Base-by-base conservation (phyloP, 1,140 invertebrate species). In the Tetramorium parvispinum region DNA sequence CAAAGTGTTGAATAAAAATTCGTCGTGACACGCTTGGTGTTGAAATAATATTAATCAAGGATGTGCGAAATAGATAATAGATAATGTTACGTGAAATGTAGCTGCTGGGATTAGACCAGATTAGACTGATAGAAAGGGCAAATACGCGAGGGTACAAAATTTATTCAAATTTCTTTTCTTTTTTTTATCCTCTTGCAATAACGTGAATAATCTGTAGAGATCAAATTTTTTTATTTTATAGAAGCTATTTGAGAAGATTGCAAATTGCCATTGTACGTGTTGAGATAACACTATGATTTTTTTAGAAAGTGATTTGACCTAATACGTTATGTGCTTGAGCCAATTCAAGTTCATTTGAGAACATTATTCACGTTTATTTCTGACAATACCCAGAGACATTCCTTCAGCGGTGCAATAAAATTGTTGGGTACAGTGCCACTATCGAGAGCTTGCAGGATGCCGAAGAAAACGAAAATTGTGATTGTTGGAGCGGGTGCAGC, bases 401-500 rank as follows among this genome's bases (percentile, higher is more conserved):
- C 11, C 43, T 24, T 37, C 37, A 11, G 13, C 10, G 4, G 16
- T 49, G 21, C n/a, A 24, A 21, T 13, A 18, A 75, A 55, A 55
- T 6, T 77, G 21, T 46, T 37, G 10, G 6, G 6, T 57, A 3
- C 66, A 59, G 27, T 32, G n/a, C 40, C 16, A 46, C 27, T 5
- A 1, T 37, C n/a, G 5, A 10, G 37, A 55, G 7, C 18, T 0
- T 24, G 24, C 57, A 70, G 3, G 27, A 89, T 89, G 89, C n/a
- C 86, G 6, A 89, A 76, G 27, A 49, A 91, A 55, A 40, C 87
- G 18, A 93, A 93, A 90, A 93, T 96, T 21, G 91, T 97, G 70
- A 96, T 97, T 40, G 89, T 97, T 11, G 97, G 97, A 18, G 95
- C 96, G 53, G 97, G 97, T 0, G 93, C 96, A 1, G 93, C 96